Evolutionary conservation across 2,888 invertebrate species (phyloP), one percentile per base, ranked within the genome.

Genomic region (Cryptocheilus praepositus): DNA sequence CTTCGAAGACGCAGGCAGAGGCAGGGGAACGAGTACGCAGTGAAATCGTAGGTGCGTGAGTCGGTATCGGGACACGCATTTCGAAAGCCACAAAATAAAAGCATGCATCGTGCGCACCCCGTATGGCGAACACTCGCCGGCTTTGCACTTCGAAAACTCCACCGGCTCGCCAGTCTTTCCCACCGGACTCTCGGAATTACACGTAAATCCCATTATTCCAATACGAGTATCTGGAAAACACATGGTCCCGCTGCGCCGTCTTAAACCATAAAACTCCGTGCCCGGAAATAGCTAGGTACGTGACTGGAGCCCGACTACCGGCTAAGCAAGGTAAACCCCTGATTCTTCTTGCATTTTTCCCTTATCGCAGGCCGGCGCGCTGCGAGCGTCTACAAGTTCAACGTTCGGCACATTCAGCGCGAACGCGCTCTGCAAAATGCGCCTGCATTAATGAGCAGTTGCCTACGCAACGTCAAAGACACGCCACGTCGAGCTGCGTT

Each of bases 201-300:
- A 81, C 79, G 76, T 79, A 81, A 79, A 79, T 79, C 71, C 79
- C 76, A 82, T 81, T 75, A 77, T 80, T 76, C 62, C 55, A 65
- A 52, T 44, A 67, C 63, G 70, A 36, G 36, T 72, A 79, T 80
- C 83, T 82, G 79, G 74, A 78, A 65, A 80, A 75, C 83, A 83
- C 79, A 76, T 83, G 83, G 74, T 63, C 52, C 54, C 58, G 19
- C 57, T 55, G 28, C 22, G 64, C 19, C 52, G 44, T 25, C 58
- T 53, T 55, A 28, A 44, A 67, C 69, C 70, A 53, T 80, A 78
- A 80, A 78, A 76, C 57, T 45, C 19, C 3, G 7, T 5, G n/a
- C 22, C 61, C 18, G 21, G 36, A 36, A 36, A 4, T 36, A 36
- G 36, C 7, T 36, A 36, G 36, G 36, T 67, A 74, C 72, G 72